Percentiles rank a stretch among this genome's conserved stretches.
These are phyloP conservation scores for Drosophila niveifrons DNA, from an alignment of 2,888 invertebrate genomes.

Conservation along the genomic window DNA sequence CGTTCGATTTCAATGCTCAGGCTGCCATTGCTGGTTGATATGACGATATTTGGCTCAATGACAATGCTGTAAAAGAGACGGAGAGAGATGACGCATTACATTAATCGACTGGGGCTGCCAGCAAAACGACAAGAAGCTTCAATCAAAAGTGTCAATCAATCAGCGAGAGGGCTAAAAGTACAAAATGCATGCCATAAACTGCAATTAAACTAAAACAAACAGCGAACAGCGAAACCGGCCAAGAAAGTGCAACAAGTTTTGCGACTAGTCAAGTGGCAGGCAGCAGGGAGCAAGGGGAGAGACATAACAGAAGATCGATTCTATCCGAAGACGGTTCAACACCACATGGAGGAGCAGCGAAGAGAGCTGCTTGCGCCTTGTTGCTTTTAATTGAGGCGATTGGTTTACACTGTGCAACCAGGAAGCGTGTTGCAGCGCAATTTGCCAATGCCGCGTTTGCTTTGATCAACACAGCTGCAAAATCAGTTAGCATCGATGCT, in stretches of 20 bases:
- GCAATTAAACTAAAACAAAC: conserved; percentile 24
- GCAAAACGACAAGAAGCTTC: conserved; percentile 60
- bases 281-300: neutral
- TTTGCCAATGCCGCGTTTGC: conserved; percentile 59
- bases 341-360: conserved; percentile 49
- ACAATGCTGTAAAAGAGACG: conserved; percentile 73
- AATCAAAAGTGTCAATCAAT: conserved; percentile 74
- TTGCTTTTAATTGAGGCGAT: conserved; percentile 74
- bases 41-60: conserved; percentile 83
- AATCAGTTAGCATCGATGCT: conserved; percentile 74
- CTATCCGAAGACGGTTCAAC: conserved; percentile 56
- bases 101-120: conserved; percentile 52
- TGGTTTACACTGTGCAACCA: conserved; percentile 68
- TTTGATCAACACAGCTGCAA: conserved; percentile 74
- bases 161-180: conserved; percentile 14
- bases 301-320: conserved; percentile 23
- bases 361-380: conserved; percentile 56
- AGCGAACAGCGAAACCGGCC: conserved; percentile 4
- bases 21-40: conserved; percentile 83
- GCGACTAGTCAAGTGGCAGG: conserved; percentile 19
- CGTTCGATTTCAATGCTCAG: conserved; percentile 82
- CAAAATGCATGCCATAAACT: conserved; percentile 40
- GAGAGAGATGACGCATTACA: conserved; percentile 16
- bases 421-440: conserved; percentile 67
- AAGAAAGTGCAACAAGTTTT: conserved; percentile 9